These are phyloP conservation scores for Heliothis virescens DNA, from an alignment of 1,140 invertebrate genomes.

Conservation along the genomic window DNA sequence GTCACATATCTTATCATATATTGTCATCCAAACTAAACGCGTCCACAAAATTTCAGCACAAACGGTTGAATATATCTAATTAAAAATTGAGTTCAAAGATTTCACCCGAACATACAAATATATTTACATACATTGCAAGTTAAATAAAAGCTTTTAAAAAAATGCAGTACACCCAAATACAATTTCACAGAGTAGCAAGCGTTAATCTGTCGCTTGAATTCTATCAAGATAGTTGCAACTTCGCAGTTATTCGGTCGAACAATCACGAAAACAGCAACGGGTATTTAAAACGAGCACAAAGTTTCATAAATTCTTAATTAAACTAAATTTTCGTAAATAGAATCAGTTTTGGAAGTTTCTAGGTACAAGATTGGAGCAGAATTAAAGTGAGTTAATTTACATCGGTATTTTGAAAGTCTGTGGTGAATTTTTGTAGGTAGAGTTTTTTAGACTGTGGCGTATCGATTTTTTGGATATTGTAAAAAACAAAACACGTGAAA, in stretches of 20 bases:
- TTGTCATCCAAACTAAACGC: no score
- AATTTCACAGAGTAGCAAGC: slow-evolving; percentile 2
- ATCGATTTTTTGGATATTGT: not conserved
- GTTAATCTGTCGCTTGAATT: slow-evolving; percentile 31
- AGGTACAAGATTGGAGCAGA: not conserved
- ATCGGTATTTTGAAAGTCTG: not conserved
- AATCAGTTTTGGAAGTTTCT: slow-evolving; percentile 25
- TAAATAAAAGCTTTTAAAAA: no score
- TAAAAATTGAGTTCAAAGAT: no score
- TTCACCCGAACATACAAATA: no score
- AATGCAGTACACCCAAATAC: slow-evolving; percentile 21
- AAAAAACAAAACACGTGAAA: no score
- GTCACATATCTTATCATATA: no score
- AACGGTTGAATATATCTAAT: no score
- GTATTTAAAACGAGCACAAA: slow-evolving; percentile 30
- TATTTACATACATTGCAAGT: no score
- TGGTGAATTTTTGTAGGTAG: not conserved
- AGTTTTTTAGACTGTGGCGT: not conserved
- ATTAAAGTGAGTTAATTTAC: not conserved
- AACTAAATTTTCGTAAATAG: slow-evolving; percentile 26
- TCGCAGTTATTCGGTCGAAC: slow-evolving; percentile 38
- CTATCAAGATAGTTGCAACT: slow-evolving; percentile 36
- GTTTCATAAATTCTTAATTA: slow-evolving; percentile 45
- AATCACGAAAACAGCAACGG: slow-evolving; percentile 36
- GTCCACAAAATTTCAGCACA: no score